Base-by-base conservation (phyloP, 2,113 vertebrate species). In the Paralichthys olivaceus region DNA sequence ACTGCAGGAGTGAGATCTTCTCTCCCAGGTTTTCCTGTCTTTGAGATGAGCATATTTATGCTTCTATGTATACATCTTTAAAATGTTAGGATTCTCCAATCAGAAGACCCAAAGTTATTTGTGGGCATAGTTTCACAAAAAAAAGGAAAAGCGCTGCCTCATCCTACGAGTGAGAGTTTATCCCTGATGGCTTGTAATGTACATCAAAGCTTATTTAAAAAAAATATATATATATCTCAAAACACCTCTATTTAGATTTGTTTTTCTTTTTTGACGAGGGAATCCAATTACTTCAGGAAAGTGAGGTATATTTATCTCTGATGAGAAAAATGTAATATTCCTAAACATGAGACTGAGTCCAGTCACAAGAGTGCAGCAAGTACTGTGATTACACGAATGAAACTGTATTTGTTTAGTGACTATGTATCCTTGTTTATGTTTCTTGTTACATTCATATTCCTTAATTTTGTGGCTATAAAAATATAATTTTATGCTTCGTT, bases 181-280 rank as follows among this genome's bases (percentile, higher is more conserved):
- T 72, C 67, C 70, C 73, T 83, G 54, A 62, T 77, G n/a, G 25
- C 22, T 63, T 58, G 25, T 53, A 66, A 49, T 63, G 65, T 58
- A 58, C 54, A 82, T 87, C 74, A 87, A 85, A 87, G 73, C 47
- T 20, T 64, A 40, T 72, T 49, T 51, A 19, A n/a, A 58, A 55
- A 63, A 69, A 2, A 47, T n/a, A n/a, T n/a, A n/a, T n/a, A 43
- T 58, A 74, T 51, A 55, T 15, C n/a, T 4, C 22, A 22, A 9
- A 53, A 19, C 51, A 56, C 23, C 9, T 8, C 53, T 37, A 67
- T 72, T 51, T 19, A 56, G 7, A 14, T 51, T 40, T 80, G 69
- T 53, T 11, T 58, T 77, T 53, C 66, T 22, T 23, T 17, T 70
- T 49, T 73, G 28, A 85, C 70, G 4, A 6, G 54, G 51, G 65